Conservation (phyloP, 1,140 invertebrate genomes). For the Latrodectus geometricus region DNA sequence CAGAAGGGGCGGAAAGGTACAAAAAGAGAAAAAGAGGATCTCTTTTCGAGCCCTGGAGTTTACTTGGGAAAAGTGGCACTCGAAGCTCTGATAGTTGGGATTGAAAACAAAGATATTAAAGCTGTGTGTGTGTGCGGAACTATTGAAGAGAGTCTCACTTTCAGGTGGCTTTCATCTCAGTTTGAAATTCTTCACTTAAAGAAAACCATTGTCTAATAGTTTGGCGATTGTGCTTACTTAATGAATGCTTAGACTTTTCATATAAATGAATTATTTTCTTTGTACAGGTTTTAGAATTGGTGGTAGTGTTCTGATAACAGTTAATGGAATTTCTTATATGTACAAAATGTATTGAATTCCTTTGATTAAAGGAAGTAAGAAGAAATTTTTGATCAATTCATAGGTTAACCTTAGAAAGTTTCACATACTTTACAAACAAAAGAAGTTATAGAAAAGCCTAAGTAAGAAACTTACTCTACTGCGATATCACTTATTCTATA, state of each 20-base stretch:
- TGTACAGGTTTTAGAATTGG: not conserved
- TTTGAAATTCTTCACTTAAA: conserved; percentile 31
- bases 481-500: too few species aligned
- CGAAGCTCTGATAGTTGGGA: conserved; percentile 46
- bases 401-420: too few species aligned
- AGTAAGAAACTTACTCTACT: too few species aligned
- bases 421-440: too few species aligned
- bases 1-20: not conserved
- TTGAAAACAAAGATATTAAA: conserved; percentile 43
- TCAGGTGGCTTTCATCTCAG: not conserved
- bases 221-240: not conserved
- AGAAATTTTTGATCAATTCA: too few species aligned
- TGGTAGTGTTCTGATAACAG: not conserved
- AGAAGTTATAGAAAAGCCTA: too few species aligned
- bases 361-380: not conserved
- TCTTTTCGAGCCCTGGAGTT: not conserved
- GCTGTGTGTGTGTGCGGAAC: not conserved
- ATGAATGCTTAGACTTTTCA: not conserved
- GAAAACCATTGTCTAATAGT: conserved; percentile 37
- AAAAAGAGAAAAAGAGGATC: not conserved
- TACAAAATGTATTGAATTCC: not conserved
- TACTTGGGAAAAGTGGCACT: conserved; percentile 43
- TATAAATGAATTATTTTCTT: not conserved
- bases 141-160: conserved; percentile 10
- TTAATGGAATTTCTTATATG: not conserved